Conservation (phyloP, 2,888 invertebrate species). For the Chalcis sispes region DNA sequence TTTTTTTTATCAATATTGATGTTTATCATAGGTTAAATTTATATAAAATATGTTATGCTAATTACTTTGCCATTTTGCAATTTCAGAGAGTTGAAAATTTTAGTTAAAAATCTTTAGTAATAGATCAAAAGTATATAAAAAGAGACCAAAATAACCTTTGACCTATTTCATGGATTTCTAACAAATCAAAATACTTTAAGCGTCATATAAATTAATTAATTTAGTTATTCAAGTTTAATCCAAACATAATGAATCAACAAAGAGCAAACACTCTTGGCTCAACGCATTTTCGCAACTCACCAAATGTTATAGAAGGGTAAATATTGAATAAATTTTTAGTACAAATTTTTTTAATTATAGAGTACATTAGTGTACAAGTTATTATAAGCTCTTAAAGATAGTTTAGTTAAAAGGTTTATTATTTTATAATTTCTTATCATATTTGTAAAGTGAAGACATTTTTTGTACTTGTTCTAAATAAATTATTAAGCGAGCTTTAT, state of each 20-base stretch:
- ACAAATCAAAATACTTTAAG: slow-evolving; percentile 25
- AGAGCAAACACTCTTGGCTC: slow-evolving; percentile 58
- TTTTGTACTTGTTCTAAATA: too few species aligned
- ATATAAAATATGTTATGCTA: background rate
- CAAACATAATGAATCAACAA: slow-evolving; percentile 62
- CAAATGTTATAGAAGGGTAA: slow-evolving; percentile 64
- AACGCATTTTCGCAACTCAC: slow-evolving; percentile 65
- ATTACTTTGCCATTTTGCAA: background rate
- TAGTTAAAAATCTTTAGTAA: slow-evolving; percentile 4
- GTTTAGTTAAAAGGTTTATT: too few species aligned
- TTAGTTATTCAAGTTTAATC: slow-evolving; percentile 11
- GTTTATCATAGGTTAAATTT: background rate
- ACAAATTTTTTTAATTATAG: too few species aligned
- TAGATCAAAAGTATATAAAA: background rate
- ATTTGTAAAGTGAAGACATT: too few species aligned
- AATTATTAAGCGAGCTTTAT: too few species aligned
- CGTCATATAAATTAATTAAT: slow-evolving; percentile 5
- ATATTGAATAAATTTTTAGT: too few species aligned
- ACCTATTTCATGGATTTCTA: slow-evolving; percentile 40
- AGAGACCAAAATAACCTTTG: slow-evolving; percentile 22
- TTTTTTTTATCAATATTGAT: slow-evolving; percentile 16
- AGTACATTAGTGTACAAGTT: slow-evolving; percentile 1
- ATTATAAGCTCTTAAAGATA: too few species aligned
- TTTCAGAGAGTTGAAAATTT: slow-evolving; percentile 27
- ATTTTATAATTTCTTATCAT: too few species aligned